Evolutionary conservation across 64 coral and sea anemone species (phyloP).

Genomic region (Exaiptasia diaphana): DNA sequence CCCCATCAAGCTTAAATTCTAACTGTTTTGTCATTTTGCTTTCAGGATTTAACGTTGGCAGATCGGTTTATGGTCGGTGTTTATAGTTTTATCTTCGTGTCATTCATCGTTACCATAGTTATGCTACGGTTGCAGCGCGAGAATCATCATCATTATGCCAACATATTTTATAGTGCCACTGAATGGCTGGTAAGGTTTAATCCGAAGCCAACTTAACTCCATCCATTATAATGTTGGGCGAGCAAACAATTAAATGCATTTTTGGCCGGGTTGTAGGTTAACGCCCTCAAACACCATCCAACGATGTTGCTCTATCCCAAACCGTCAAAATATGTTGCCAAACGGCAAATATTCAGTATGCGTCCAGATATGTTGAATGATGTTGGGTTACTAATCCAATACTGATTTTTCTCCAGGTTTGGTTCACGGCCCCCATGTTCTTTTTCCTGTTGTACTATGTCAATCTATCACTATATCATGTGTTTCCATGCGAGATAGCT

Average conservation of each 20-base stretch:
- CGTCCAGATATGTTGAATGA: no score
- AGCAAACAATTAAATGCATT: no score
- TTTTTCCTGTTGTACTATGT: conserved; percentile 85
- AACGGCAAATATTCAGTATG: no score
- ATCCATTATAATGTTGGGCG: no score
- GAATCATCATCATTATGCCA: conserved; percentile 71
- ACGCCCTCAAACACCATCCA: no score
- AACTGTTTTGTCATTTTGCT: no score
- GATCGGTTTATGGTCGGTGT: conserved; percentile 99
- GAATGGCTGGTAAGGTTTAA: conserved; percentile 84
- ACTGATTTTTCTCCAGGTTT: conserved; percentile 60
- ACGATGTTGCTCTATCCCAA: no score
- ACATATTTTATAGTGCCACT: conserved; percentile 86
- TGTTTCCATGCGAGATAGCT: conserved; percentile 64
- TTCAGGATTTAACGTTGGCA: conserved; percentile 93
- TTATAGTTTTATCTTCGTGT: conserved; percentile 94
- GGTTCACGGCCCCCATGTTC: conserved; percentile 84
- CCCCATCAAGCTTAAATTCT: neutral
- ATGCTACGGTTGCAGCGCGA: conserved; percentile 92
- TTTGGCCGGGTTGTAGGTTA: no score
- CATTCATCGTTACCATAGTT: conserved; percentile 96
- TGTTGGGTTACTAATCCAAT: no score
- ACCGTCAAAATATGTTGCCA: no score
- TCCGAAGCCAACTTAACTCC: no score
- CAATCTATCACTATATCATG: conserved; percentile 80